phyloP scores from a whole-genome alignment of 1,140 invertebrate species.

The Diabrotica virgifera region DNA sequence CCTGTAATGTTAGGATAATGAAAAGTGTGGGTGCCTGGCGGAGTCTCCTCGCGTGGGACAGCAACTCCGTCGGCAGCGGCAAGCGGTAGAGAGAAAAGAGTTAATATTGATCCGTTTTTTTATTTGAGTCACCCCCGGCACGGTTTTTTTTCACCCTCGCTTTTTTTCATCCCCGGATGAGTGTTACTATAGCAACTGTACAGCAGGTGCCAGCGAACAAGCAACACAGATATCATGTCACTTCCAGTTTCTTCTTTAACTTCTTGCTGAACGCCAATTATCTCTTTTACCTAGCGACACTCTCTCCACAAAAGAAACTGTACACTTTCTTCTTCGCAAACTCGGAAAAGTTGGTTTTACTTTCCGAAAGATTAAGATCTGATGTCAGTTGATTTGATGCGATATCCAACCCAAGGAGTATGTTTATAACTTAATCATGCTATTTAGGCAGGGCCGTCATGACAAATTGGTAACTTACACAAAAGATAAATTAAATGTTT shows the following conservation, averaged over 20 bases:
- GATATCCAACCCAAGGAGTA: not conserved
- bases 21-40: not conserved
- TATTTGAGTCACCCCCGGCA: constrained; percentile 50
- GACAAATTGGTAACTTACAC: no score
- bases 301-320: constrained; percentile 9
- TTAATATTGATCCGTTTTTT: constrained; percentile 52
- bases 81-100: constrained; percentile 39
- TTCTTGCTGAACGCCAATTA: constrained; percentile 36
- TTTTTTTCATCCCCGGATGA: constrained; percentile 48
- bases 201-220: constrained; percentile 47
- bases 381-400: not conserved
- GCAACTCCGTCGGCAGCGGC: not conserved
- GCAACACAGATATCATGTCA: constrained; percentile 42
- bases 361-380: not conserved
- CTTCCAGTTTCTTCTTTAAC: constrained; percentile 41
- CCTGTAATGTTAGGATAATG: not conserved
- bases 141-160: constrained; percentile 48
- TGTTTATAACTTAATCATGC: no score
- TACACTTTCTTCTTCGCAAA: constrained; percentile 3
- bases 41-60: constrained; percentile 11
- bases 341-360: not conserved
- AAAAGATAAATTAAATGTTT: no score
- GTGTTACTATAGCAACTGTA: constrained; percentile 50
- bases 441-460: no score
- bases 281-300: constrained; percentile 21